Evolutionary conservation across 2,797 vertebrate genomes (phyloP), one percentile per base, ranked within the genome.

Genomic region (Carcharodon carcharias): DNA sequence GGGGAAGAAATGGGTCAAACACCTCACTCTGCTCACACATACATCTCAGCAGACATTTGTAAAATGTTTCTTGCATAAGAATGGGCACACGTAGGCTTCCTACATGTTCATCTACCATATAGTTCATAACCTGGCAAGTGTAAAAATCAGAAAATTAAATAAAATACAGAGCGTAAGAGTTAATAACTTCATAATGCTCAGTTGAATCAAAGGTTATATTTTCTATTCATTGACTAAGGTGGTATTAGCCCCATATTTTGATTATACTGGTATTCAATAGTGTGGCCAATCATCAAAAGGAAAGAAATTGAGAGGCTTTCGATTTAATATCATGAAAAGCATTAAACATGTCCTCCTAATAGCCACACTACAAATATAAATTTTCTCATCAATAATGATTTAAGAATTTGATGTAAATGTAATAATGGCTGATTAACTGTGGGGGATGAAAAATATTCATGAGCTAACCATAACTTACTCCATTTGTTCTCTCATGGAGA

Each of bases 381-480:
- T 93, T 93, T 93, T 8, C 91, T 93, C n/a, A 67, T 67, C 61
- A 93, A 23, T 67, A 67, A 93, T 93, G 63, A 93, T 67, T 93
- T 40, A 40, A 26, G 21, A 9, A 67, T 67, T 65, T 93, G 91
- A n/a, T 93, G 91, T 63, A 93, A 67, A 45, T 65, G 18, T 45
- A 93, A 93, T 65, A n/a, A 35, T 11, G 4, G 65, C 58, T 92
- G 89, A 63, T 61, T 93, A 40, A 26, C 3, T 93, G 3, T 93
- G 82, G 45, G 82, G 50, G 40, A 85, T 85, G 21, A 85, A 77
- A 61, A 67, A 93, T 93, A 67, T 67, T 93, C 91, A 45, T 67
- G 91, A 67, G 61, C 91, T 67, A 67, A 67, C 82, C n/a, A 82
- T 40, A 82, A 82, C 89, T n/a, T 92, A 91, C 58, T n/a, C 56